A percentile compares a stretch with the other conserved stretches of the same genome.
These are phyloP conservation scores for Mionectes macconnelli DNA, from an alignment of 2,113 vertebrate species.

Conservation along the genomic window DNA sequence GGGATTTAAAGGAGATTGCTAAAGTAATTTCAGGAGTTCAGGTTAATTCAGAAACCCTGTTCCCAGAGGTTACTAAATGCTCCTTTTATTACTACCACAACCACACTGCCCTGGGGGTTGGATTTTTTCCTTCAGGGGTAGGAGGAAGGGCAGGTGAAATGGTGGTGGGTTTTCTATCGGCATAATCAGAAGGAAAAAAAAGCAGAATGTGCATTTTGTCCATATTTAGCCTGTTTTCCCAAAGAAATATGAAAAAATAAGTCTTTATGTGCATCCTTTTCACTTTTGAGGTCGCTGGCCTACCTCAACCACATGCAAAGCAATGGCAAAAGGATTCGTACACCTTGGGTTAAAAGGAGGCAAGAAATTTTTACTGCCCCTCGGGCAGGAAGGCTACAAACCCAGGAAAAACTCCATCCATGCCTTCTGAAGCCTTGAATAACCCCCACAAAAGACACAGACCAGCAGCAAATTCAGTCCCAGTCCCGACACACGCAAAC, in stretches of 20 bases:
- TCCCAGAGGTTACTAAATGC: conserved; percentile 7
- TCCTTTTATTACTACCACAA: background rate
- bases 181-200: background rate
- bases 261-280: background rate
- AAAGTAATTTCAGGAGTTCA: conserved; percentile 32
- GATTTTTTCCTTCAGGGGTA: background rate
- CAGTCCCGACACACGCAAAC: background rate
- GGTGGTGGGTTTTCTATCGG: background rate
- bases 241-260: background rate
- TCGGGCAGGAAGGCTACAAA: background rate
- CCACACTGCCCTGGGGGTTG: background rate
- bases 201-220: background rate
- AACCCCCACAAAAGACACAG: background rate
- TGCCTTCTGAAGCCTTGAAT: background rate
- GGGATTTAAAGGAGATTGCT: conserved; percentile 39
- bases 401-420: background rate
- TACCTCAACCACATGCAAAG: background rate
- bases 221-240: background rate
- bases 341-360: background rate
- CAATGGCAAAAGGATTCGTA: background rate
- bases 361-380: background rate
- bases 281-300: background rate
- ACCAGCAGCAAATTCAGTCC: background rate
- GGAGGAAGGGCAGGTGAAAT: background rate
- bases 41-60: background rate